A percentile compares a stretch with the other conserved stretches of the same genome.
Conservation (phyloP, 2,888 invertebrate species). For the Epinotia brunnichana region DNA sequence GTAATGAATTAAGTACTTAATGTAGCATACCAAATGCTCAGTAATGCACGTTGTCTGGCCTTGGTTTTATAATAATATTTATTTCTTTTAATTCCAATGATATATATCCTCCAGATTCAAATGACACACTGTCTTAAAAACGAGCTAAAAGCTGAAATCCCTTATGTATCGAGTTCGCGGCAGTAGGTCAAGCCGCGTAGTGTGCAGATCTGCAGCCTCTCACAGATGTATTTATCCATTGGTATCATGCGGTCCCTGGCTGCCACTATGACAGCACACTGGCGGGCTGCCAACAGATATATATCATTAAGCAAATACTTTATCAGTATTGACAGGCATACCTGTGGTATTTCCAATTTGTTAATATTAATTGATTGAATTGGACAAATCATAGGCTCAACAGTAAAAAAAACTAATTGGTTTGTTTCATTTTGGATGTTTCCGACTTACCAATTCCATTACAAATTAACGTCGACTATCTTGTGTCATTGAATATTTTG, state of each 20-base stretch:
- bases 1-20: too few species aligned
- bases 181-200: constrained; percentile 27
- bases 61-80: neutral
- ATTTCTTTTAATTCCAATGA: neutral
- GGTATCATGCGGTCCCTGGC: constrained; percentile 9
- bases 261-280: constrained; percentile 15
- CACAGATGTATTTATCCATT: constrained; percentile 27
- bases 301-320: constrained; percentile 1
- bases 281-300: constrained; percentile 26
- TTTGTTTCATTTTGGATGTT: too few species aligned
- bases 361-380: too few species aligned
- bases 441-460: too few species aligned
- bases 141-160: neutral
- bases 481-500: too few species aligned
- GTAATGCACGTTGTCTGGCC: too few species aligned
- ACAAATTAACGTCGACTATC: too few species aligned
- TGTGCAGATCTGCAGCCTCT: constrained; percentile 23
- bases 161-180: neutral
- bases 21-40: too few species aligned
- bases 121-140: neutral
- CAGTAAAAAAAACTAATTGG: too few species aligned
- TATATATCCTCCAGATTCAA: neutral
- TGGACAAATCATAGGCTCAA: too few species aligned
- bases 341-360: too few species aligned
- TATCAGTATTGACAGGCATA: neutral